Evolutionary conservation across 2,888 invertebrate genomes (phyloP).

Genomic region (Lasius fuliginosus): DNA sequence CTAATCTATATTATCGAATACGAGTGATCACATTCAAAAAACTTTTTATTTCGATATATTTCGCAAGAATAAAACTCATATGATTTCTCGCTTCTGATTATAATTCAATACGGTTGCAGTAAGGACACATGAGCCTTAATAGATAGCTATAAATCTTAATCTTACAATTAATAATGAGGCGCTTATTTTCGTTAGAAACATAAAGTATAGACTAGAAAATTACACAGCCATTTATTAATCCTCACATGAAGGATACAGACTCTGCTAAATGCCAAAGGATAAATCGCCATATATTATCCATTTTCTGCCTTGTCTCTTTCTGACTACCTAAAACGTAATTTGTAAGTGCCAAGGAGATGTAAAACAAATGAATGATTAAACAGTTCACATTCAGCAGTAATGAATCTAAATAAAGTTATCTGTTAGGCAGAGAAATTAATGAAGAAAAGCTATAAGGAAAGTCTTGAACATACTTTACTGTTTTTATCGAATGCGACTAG

Average conservation of each 20-base stretch:
- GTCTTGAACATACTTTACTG: not conserved
- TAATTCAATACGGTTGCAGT: not conserved
- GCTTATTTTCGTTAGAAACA: not conserved
- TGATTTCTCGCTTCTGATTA: not conserved
- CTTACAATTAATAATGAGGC: not conserved
- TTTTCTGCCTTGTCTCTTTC: not conserved
- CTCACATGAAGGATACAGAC: not conserved
- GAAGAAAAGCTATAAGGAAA: not conserved
- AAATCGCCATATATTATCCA: not conserved
- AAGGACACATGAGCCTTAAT: not conserved
- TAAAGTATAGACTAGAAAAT: not conserved
- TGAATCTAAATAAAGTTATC: not conserved
- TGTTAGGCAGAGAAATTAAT: not conserved
- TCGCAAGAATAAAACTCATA: too few relatives aligned
- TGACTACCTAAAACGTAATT: not conserved
- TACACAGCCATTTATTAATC: constrained; percentile 16
- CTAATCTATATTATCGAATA: too few relatives aligned
- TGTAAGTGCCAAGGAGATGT: not conserved
- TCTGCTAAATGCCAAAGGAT: constrained; percentile 1
- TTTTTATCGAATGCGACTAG: not conserved
- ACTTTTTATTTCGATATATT: too few relatives aligned
- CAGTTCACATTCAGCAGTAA: not conserved
- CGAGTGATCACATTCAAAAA: too few relatives aligned
- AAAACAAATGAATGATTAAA: not conserved
- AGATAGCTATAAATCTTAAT: not conserved